Evolutionary conservation across 2,888 invertebrate species (phyloP).

Genomic region (Eurytoma adleriae): DNA sequence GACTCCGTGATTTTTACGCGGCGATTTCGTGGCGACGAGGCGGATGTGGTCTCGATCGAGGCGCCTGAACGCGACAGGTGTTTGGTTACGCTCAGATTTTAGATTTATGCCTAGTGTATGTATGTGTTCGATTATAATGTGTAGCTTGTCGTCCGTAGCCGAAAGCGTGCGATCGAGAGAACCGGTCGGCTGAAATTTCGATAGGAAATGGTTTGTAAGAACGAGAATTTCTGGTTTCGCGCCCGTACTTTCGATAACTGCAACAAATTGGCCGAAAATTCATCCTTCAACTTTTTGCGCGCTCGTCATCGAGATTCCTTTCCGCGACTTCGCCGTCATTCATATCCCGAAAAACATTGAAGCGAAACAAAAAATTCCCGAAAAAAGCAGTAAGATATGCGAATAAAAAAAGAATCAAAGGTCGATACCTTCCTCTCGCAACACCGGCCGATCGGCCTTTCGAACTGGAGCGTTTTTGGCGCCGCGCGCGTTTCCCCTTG

Average conservation of each 20-base stretch:
- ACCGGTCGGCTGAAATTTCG: conserved; percentile 18
- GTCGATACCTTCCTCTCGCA: conserved; percentile 21
- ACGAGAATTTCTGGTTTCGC: conserved; percentile 9
- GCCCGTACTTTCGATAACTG: too few species aligned
- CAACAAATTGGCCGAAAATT: neutral
- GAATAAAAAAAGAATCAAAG: neutral
- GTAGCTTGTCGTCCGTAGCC: too few species aligned
- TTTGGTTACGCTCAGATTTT: too few species aligned
- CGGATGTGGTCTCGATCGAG: too few species aligned
- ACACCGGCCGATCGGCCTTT: neutral
- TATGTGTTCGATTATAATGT: too few species aligned
- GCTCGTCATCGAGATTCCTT: neutral
- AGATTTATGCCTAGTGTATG: too few species aligned
- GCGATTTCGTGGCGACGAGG: too few species aligned
- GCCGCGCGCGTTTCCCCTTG: conserved; percentile 22
- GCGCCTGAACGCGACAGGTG: too few species aligned
- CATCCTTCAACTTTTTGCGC: neutral
- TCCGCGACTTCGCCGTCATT: too few species aligned
- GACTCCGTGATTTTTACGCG: neutral
- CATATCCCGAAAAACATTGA: neutral
- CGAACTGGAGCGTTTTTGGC: neutral
- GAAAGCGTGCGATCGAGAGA: neutral
- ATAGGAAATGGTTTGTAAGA: neutral
- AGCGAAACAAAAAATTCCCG: neutral
- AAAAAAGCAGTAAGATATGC: neutral